These are phyloP conservation scores for Oegoconia quadripuncta DNA, from an alignment of 2,888 invertebrate species.

Conservation along the genomic window DNA sequence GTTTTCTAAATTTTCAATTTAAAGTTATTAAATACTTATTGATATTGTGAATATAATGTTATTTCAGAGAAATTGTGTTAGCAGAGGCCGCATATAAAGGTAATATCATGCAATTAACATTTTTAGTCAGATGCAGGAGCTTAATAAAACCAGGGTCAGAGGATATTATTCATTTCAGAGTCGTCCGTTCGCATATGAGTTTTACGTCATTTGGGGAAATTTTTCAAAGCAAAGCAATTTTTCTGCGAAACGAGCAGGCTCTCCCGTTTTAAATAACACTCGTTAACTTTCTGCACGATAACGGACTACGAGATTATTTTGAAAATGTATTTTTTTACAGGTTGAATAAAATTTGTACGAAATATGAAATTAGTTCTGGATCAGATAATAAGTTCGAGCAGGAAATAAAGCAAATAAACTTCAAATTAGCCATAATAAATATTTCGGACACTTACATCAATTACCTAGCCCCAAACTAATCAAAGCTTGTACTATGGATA, in stretches of 20 bases:
- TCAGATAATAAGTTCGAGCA: too few relatives aligned
- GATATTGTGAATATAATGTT: constrained; percentile 2
- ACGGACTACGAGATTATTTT: constrained; percentile 60
- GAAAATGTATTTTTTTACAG: constrained; percentile 58
- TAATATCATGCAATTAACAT: constrained; percentile 45
- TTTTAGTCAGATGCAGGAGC: constrained; percentile 39
- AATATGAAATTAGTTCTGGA: too few relatives aligned
- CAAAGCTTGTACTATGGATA: too few relatives aligned
- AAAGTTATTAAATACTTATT: too few relatives aligned
- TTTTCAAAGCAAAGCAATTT: constrained; percentile 68
- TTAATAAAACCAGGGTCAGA: constrained; percentile 11
- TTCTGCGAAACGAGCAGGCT: constrained; percentile 46
- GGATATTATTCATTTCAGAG: constrained; percentile 35
- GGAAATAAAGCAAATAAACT: too few relatives aligned
- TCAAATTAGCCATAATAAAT: too few relatives aligned
- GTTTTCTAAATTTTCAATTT: too few relatives aligned
- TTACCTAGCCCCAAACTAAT: too few relatives aligned
- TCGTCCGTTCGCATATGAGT: constrained; percentile 58
- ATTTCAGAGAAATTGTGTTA: neutral
- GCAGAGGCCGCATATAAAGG: constrained; percentile 12
- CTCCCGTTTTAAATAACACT: constrained; percentile 64
- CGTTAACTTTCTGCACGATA: constrained; percentile 68
- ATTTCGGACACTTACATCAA: too few relatives aligned
- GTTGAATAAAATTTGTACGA: neutral
- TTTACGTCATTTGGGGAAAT: constrained; percentile 66